These are phyloP conservation scores for Pentalonia nigronervosa DNA, from an alignment of 1,140 invertebrate species.

Conservation along the genomic window DNA sequence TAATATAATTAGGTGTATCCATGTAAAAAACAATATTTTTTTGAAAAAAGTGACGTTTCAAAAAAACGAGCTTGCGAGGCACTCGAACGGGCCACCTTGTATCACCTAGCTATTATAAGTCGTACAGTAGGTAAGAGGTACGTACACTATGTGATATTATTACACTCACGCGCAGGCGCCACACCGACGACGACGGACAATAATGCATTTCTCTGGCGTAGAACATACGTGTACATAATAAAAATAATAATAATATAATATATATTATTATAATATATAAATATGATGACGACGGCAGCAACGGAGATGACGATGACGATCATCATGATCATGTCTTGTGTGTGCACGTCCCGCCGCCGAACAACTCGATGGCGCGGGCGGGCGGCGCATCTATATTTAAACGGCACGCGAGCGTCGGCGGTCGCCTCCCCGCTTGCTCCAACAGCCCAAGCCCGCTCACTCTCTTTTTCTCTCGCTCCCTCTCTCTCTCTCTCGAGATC, in stretches of 20 bases:
- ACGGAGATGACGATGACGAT: neutral
- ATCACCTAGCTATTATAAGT: neutral
- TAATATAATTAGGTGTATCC: neutral
- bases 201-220: neutral
- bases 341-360: neutral
- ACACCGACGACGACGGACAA: neutral
- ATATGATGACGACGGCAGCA: neutral
- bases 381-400: conserved; percentile 36
- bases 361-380: neutral
- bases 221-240: neutral
- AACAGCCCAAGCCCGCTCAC: too few relatives aligned
- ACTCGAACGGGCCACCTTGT: neutral
- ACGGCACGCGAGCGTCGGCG: conserved; percentile 18
- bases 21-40: neutral
- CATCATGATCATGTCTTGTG: neutral
- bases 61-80: neutral
- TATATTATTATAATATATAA: conserved; percentile 5
- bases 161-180: neutral
- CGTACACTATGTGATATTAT: neutral
- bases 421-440: neutral
- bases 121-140: neutral
- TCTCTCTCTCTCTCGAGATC: neutral
- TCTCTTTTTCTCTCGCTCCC: neutral
- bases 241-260: neutral
- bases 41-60: neutral